Evolutionary conservation across 2,797 vertebrate genomes (phyloP).

Genomic region (Delichon dasypus): DNA sequence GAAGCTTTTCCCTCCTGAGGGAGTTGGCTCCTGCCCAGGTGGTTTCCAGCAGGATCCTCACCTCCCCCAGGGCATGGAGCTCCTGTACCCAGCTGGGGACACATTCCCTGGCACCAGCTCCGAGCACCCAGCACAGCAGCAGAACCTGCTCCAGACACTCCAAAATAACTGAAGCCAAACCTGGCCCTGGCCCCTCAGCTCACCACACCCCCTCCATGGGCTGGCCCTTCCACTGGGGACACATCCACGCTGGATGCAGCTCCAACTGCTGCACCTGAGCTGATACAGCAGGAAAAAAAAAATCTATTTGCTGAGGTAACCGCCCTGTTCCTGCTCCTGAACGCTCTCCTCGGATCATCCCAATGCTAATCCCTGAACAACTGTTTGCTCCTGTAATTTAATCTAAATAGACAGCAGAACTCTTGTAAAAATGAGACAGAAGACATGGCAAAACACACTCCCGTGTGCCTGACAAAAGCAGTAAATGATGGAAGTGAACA

Average conservation of each 20-base stretch:
- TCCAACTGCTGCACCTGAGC: background rate
- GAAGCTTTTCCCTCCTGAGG: background rate
- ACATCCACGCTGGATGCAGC: background rate
- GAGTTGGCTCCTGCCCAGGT: accelerated
- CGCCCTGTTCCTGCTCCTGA: background rate
- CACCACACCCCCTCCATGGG: background rate
- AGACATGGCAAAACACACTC: background rate
- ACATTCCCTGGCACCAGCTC: background rate
- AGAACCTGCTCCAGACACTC: background rate
- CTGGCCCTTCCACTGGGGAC: background rate
- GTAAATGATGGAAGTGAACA: conserved; percentile 15
- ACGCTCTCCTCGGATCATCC: background rate
- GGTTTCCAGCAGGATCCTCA: background rate
- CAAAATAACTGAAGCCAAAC: background rate
- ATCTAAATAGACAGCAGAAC: conserved; percentile 3
- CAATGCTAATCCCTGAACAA: background rate
- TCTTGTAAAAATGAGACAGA: background rate
- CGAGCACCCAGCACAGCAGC: background rate
- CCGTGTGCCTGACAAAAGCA: background rate
- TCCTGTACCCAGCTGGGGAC: background rate
- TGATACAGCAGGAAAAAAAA: background rate
- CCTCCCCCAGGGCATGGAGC: background rate
- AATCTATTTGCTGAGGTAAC: background rate
- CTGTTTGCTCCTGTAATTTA: background rate
- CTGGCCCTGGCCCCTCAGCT: background rate